Evolutionary conservation across 2,113 vertebrate species (phyloP).

Genomic region (Erythrocercus mccallii): DNA sequence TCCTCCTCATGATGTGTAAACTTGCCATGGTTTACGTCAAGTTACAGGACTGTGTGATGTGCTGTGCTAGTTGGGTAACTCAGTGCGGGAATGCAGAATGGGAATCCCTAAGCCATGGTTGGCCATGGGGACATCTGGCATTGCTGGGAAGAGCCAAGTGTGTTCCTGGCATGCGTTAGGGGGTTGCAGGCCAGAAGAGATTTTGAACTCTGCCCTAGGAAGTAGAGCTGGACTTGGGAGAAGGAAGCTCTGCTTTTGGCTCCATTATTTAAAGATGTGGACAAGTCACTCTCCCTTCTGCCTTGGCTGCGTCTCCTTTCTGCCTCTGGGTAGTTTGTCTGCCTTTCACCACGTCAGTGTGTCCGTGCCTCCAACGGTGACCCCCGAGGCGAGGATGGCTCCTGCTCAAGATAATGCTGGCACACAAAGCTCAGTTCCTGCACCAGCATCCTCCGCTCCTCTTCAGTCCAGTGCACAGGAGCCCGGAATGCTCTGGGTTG

Average conservation of each 20-base stretch:
- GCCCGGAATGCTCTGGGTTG: accelerated
- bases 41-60: not conserved
- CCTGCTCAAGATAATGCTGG: not conserved
- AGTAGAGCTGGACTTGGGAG: not conserved
- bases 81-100: accelerated
- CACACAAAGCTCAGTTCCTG: accelerated
- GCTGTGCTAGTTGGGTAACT: accelerated
- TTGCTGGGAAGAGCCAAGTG: not conserved
- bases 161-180: accelerated
- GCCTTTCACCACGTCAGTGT: not conserved
- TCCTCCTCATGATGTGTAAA: not conserved
- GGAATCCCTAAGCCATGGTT: not conserved
- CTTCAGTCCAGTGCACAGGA: accelerated
- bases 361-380: not conserved
- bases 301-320: not conserved
- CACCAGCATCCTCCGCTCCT: not conserved
- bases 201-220: not conserved
- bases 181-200: not conserved
- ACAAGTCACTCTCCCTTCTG: not conserved
- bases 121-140: accelerated
- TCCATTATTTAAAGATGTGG: accelerated
- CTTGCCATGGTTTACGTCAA: not conserved
- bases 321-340: not conserved
- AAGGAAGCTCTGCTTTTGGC: not conserved
- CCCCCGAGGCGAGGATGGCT: accelerated